These are phyloP conservation scores for Plestiodon gilberti DNA, from an alignment of 2,113 vertebrate species.

Conservation along the genomic window DNA sequence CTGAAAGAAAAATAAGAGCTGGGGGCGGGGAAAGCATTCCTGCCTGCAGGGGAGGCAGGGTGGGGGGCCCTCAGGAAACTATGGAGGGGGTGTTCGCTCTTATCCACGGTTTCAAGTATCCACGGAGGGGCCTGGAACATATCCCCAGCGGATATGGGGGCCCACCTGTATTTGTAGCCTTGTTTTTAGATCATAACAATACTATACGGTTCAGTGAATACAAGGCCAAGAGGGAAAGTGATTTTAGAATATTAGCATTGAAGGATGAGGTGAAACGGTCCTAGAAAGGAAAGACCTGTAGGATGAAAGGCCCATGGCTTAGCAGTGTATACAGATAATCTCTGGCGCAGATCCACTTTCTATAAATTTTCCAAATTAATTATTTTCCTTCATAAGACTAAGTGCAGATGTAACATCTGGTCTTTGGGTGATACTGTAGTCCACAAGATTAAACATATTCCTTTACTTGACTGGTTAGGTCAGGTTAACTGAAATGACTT, in stretches of 20 bases:
- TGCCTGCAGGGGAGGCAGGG: no score
- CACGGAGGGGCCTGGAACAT: no score
- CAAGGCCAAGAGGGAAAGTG: not conserved
- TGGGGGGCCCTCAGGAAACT: not conserved
- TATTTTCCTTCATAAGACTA: conserved; percentile 34
- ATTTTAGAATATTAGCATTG: not conserved
- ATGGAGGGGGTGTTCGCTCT: no score
- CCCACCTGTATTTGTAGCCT: no score
- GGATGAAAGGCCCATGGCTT: not conserved
- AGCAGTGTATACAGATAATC: not conserved
- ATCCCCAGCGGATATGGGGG: no score
- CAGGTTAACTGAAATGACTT: conserved; percentile 13
- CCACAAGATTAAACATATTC: conserved; percentile 23
- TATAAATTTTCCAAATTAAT: not conserved
- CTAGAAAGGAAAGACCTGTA: not conserved
- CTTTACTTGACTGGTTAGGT: conserved; percentile 18
- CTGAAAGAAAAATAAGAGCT: no score
- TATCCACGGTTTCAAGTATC: no score
- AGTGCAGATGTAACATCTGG: conserved; percentile 48
- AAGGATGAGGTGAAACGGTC: not conserved
- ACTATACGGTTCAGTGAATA: not conserved
- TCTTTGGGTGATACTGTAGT: conserved; percentile 29
- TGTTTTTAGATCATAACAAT: not conserved
- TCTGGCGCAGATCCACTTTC: not conserved
- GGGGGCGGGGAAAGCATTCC: no score